Conservation (phyloP, 2,888 invertebrate genomes). For the Meteorus cinctellus region DNA sequence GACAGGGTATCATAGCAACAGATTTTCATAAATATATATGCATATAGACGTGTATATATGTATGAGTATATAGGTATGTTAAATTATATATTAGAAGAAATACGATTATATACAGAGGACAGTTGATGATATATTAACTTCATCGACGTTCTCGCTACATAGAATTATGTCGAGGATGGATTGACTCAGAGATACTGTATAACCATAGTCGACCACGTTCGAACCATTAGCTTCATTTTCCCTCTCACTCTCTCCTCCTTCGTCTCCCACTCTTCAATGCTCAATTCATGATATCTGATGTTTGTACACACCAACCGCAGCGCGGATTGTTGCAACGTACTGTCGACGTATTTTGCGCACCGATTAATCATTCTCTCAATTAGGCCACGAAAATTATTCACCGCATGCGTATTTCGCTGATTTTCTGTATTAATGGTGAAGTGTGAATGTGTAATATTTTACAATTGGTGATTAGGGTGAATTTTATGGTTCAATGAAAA, state of each 20-base stretch:
- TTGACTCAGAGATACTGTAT: constrained; percentile 33
- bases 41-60: not conserved
- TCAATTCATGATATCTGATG: constrained; percentile 19
- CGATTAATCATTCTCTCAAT: constrained; percentile 35
- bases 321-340: constrained; percentile 19
- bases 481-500: too few species aligned
- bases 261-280: not conserved
- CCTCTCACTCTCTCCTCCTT: not conserved
- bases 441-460: not conserved
- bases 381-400: constrained; percentile 16
- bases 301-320: constrained; percentile 21
- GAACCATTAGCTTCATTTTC: constrained; percentile 25
- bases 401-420: not conserved
- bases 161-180: not conserved
- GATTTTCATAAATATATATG: constrained; percentile 32
- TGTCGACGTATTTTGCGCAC: constrained; percentile 12
- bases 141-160: constrained; percentile 46
- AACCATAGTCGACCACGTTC: constrained; percentile 38
- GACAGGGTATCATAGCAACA: constrained; percentile 51
- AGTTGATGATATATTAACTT: constrained; percentile 65
- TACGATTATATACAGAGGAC: constrained; percentile 54
- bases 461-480: too few species aligned
- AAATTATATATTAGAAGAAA: constrained; percentile 1
- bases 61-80: constrained; percentile 24
- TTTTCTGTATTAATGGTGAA: not conserved